Percentiles rank a stretch among this genome's conserved stretches.
These are phyloP conservation scores for Pissodes strobi DNA, from an alignment of 1,140 invertebrate genomes.

Conservation along the genomic window DNA sequence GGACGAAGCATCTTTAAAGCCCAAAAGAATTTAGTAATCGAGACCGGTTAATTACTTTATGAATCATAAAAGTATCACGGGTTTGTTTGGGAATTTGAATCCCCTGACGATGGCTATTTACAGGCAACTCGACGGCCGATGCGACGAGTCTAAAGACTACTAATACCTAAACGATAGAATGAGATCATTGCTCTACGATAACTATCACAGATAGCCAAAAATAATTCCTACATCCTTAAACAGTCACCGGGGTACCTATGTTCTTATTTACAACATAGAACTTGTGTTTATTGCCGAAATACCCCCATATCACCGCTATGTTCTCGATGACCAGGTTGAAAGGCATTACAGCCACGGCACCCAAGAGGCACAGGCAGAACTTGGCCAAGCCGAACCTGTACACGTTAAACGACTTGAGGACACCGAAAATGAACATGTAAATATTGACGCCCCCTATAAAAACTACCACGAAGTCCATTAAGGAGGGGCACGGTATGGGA, in stretches of 20 bases:
- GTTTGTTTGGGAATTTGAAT: too few species aligned
- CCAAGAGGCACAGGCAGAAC: conserved; percentile 80
- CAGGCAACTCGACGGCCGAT: too few species aligned
- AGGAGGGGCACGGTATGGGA: conserved; percentile 83
- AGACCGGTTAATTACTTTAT: too few species aligned
- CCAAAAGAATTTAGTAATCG: too few species aligned
- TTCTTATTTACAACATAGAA: conserved; percentile 96
- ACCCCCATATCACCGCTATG: conserved; percentile 89
- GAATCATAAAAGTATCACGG: too few species aligned
- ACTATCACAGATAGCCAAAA: conserved; percentile 32
- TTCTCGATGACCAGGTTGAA: conserved; percentile 93
- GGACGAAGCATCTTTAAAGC: too few species aligned
- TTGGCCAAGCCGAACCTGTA: conserved; percentile 80
- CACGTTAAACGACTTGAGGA: conserved; percentile 91
- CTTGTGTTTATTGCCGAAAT: conserved; percentile 90
- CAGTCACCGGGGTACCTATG: conserved; percentile 61
- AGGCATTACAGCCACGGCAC: conserved; percentile 86
- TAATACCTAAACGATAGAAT: too few species aligned
- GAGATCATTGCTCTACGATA: conserved; percentile 24
- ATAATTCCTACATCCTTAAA: conserved; percentile 12
- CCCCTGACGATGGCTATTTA: too few species aligned
- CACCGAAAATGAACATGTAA: conserved; percentile 96
- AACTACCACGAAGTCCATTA: conserved; percentile 83
- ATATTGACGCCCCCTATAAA: conserved; percentile 91
- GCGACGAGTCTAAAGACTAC: too few species aligned